Percentiles rank a stretch among this genome's conserved stretches.
Evolutionary conservation across 2,797 vertebrate species (phyloP).

Genomic region (Urophycis tenuis): DNA sequence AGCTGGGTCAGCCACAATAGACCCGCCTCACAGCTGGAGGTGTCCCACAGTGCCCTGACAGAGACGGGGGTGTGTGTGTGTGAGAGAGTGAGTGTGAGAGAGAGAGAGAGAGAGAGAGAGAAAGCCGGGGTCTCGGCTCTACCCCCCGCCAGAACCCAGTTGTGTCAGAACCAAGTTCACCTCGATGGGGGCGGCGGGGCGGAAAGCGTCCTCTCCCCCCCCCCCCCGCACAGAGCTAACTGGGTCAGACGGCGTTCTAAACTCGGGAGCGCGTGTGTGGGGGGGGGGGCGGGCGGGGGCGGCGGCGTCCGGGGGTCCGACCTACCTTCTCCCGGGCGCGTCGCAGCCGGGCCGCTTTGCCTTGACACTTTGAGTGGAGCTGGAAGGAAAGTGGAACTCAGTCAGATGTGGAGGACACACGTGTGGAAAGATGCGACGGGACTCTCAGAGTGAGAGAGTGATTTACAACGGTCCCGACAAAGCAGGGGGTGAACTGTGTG

Average conservation of each 20-base stretch:
- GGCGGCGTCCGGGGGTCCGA: conserved; percentile 16
- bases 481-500: no score
- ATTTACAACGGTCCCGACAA: no score
- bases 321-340: conserved; percentile 57
- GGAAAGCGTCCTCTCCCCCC: conserved; percentile 15
- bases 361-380: conserved; percentile 58
- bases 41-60: conserved; percentile 20
- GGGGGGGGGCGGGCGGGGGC: conserved; percentile 35
- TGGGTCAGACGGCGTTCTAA: conserved; percentile 62
- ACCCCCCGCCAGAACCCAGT: conserved; percentile 44
- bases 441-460: neutral
- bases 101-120: conserved; percentile 12
- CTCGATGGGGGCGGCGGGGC: conserved; percentile 35
- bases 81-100: no score
- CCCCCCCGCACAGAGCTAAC: conserved; percentile 40
- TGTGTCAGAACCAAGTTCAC: conserved; percentile 47
- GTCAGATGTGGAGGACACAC: no score
- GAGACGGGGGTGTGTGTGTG: no score
- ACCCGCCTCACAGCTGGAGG: neutral
- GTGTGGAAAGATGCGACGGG: neutral
- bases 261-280: no score
- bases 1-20: conserved; percentile 11
- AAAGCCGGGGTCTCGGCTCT: conserved; percentile 27
- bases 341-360: conserved; percentile 44
- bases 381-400: conserved; percentile 17